These are phyloP conservation scores for Marronus borbonicus DNA, from an alignment of 2,888 invertebrate species.

Conservation along the genomic window DNA sequence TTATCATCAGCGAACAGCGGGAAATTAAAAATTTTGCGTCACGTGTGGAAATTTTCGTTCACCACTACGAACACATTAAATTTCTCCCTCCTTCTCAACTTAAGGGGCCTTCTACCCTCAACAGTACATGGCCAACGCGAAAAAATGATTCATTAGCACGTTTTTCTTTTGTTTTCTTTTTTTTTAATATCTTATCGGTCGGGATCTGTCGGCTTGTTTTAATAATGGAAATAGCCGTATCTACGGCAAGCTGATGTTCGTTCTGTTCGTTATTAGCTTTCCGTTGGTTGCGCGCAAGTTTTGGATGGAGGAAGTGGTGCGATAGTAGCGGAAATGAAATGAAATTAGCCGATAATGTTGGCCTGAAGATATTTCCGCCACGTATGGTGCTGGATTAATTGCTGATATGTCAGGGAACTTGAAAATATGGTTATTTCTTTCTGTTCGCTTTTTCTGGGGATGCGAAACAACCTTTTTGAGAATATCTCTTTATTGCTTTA, in stretches of 20 bases:
- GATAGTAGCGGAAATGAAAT: constrained; percentile 2
- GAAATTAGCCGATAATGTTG: constrained; percentile 4
- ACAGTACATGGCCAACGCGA: background rate
- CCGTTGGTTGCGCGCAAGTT: background rate
- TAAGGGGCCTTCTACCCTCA: too few species aligned
- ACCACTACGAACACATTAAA: background rate
- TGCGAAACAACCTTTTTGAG: background rate
- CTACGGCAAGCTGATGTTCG: background rate
- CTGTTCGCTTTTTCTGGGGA: background rate
- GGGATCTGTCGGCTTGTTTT: constrained; percentile 26
- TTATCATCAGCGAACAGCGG: constrained; percentile 40
- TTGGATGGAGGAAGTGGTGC: background rate
- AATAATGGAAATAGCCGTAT: constrained; percentile 21
- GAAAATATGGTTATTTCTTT: background rate
- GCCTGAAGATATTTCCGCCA: background rate
- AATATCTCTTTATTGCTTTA: too few species aligned
- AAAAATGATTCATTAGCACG: constrained; percentile 40
- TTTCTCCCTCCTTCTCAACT: too few species aligned
- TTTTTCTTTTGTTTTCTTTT: constrained; percentile 36
- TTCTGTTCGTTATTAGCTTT: constrained; percentile 1
- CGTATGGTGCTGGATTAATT: background rate
- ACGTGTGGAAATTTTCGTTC: constrained; percentile 3
- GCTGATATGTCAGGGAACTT: background rate
- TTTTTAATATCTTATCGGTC: constrained; percentile 36
- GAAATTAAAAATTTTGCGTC: constrained; percentile 44